Conservation (phyloP, 2,113 vertebrate species). For the Manacus vitellinus region DNA sequence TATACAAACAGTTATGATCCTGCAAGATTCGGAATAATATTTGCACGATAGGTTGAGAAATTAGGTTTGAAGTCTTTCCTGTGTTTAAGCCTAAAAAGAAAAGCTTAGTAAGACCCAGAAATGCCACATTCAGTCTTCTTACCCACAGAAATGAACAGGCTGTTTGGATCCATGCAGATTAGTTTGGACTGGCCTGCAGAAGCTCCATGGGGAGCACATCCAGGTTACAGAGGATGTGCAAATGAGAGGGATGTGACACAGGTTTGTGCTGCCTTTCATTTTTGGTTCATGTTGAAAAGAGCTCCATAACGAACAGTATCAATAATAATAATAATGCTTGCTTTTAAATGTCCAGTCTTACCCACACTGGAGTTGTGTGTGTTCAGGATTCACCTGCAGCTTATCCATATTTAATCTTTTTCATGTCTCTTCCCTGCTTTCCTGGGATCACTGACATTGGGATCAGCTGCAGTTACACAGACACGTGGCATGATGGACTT, state of each 20-base stretch:
- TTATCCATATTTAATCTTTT: neutral
- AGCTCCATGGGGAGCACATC: neutral
- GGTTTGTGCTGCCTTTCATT: neutral
- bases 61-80: constrained; percentile 31
- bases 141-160: neutral
- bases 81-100: constrained; percentile 22
- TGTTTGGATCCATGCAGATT: neutral
- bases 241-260: neutral
- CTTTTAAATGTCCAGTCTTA: neutral
- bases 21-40: constrained; percentile 36
- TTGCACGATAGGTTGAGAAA: constrained; percentile 25
- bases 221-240: neutral
- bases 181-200: neutral
- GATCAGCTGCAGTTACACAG: neutral
- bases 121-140: neutral
- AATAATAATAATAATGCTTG: neutral
- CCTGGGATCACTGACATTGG: neutral
- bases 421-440: neutral
- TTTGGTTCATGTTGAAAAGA: neutral
- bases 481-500: fast-evolving
- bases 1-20: constrained; percentile 30
- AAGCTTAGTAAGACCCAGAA: neutral
- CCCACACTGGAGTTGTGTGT: neutral
- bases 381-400: neutral
- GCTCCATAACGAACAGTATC: neutral